Conservation (phyloP, 1,140 invertebrate genomes). For the Bemisia tabaci region DNA sequence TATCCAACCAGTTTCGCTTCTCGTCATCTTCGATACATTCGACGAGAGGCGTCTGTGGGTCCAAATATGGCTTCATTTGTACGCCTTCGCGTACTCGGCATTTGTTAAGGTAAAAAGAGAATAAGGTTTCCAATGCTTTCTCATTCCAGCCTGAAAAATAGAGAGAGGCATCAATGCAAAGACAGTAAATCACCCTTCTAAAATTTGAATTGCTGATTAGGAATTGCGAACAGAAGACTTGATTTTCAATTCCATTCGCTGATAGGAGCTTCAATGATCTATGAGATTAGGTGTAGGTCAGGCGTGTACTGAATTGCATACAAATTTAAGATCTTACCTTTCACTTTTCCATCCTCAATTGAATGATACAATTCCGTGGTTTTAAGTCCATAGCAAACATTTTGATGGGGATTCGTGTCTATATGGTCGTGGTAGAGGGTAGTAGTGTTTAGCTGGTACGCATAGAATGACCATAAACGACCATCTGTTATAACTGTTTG, state of each 20-base stretch:
- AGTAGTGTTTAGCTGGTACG: constrained; percentile 80
- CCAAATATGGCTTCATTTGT: background rate
- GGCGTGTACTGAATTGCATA: too few relatives aligned
- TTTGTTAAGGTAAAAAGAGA: background rate
- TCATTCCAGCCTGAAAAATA: background rate
- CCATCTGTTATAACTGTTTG: constrained; percentile 80
- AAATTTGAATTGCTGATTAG: too few relatives aligned
- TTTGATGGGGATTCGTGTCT: constrained; percentile 49
- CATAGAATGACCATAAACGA: constrained; percentile 62
- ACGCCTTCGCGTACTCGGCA: background rate
- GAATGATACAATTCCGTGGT: constrained; percentile 57
- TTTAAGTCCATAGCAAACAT: constrained; percentile 66
- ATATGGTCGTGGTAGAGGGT: constrained; percentile 43
- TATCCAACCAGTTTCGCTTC: background rate
- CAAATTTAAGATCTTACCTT: constrained; percentile 39
- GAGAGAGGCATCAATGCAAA: too few relatives aligned
- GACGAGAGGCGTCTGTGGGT: background rate
- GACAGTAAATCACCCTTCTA: too few relatives aligned
- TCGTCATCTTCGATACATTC: background rate
- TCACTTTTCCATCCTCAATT: constrained; percentile 52
- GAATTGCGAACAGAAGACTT: too few relatives aligned
- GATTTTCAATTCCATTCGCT: too few relatives aligned
- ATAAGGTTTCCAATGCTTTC: background rate
- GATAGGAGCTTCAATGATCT: too few relatives aligned
- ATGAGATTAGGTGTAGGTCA: too few relatives aligned